Percentiles rank a stretch among this genome's conserved stretches.
Evolutionary conservation across 1,140 invertebrate species (phyloP).

Genomic region (Mycetomoellerius zeteki): DNA sequence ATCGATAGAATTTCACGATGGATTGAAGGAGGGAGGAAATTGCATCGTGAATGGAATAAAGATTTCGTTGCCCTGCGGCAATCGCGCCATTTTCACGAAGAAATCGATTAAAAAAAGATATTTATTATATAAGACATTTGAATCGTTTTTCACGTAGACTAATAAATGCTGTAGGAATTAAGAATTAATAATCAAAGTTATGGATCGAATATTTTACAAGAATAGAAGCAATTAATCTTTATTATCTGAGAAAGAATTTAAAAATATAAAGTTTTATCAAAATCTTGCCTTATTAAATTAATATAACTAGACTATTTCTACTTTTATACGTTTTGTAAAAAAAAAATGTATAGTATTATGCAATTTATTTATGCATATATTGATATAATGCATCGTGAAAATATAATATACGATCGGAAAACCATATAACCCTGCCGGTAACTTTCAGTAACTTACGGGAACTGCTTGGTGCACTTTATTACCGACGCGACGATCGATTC

Average conservation of each 20-base stretch:
- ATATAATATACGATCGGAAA: conserved; percentile 32
- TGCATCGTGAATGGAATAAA: conserved; percentile 51
- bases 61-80: background rate
- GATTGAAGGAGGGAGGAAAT: conserved; percentile 60
- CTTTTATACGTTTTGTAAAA: background rate
- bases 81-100: conserved; percentile 19
- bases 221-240: background rate
- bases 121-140: conserved; percentile 5
- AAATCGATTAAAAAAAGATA: conserved; percentile 39
- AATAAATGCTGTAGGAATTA: background rate
- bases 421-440: conserved; percentile 79
- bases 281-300: background rate
- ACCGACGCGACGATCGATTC: conserved; percentile 83
- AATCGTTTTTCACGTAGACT: background rate
- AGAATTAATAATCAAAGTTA: background rate
- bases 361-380: background rate
- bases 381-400: background rate
- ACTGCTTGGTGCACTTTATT: conserved; percentile 80
- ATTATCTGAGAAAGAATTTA: background rate
- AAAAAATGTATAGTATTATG: background rate
- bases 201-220: background rate
- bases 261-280: background rate
- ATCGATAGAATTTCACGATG: conserved; percentile 58
- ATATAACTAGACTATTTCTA: background rate
- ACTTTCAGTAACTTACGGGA: conserved; percentile 71